Evolutionary conservation across 2,888 invertebrate genomes (phyloP), one percentile per base, ranked within the genome.

Genomic region (Drosophila mimetica): DNA sequence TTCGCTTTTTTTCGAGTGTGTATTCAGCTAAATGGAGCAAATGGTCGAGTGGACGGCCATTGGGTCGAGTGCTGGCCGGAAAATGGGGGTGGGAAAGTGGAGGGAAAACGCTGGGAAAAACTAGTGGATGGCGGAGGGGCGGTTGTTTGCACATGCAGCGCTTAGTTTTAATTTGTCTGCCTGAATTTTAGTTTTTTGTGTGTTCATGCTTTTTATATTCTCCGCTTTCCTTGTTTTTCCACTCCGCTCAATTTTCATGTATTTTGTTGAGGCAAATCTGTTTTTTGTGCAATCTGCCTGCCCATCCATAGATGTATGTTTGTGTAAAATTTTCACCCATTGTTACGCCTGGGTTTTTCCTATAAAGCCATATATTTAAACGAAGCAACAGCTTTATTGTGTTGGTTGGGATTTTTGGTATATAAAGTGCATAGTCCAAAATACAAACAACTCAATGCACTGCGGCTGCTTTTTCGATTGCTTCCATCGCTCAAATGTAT

Each of bases 131-230:
- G 25, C 7, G 30, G 30, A 9, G 4, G 64, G 74, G 54, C 30
- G 54, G 47, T 72, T 86, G 82, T 79, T 80, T 86, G 81, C 73
- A 69, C 74, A 74, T 80, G 74, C 58, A 82, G 74, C 86, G 82
- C 84, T 82, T 86, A 86, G 86, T 82, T 82, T 86, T 84, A 82
- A 82, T 82, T 84, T 84, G 86, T 80, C 86, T 82, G 78, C 78
- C 71, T 67, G 80, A 77, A 70, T 71, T 77, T 83, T 63, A 50
- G 61, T 80, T 66, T 77, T 75, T 79, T 77, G 64, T 54, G 50
- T 61, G 75, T 72, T 81, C 75, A 79, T 66, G 76, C 73, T 57
- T 76, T 75, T 84, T 69, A 61, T 70, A 69, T 50, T 42, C 48
- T 48, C 18, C 46, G 14, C 25, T 20, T 20, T 14, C 28, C 39